Base-by-base conservation (phyloP, 1,140 invertebrate genomes). In the Fopius arisanus region DNA sequence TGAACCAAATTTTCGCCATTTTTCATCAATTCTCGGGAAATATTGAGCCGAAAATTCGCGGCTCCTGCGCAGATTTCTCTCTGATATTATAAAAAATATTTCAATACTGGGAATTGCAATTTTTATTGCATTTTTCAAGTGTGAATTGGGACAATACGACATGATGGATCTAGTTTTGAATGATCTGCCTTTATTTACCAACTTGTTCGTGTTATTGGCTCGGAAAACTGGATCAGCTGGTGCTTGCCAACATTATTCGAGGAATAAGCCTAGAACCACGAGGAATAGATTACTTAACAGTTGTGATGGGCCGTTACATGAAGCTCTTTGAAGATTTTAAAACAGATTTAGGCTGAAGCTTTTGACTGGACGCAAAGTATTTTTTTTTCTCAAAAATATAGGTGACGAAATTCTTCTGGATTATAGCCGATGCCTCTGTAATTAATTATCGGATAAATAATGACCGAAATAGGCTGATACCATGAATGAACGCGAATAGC, bases 161-260 rank as follows among this genome's bases (percentile, higher is more conserved):
- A 9, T 59, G 54, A 28, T 21, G 23, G 4, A 26, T 26, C 4
- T 19, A 59, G 23, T 59, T 26, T 40, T 28, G n/a, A 71, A 62
- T 12, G 40, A 41, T 62, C 37, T n/a, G 21, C 21, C 48, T 59
- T 71, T 63, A 71, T 63, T 71, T 63, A 63, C 63, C 69, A 71
- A 71, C 9, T 71, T 54, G 31, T 71, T 40, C 37, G 19, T 71
- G 54, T 71, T 71, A 71, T 71, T 71, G 69, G 69, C 69, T 62
- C 69, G n/a, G 54, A n/a, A 33, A 71, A 71, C 54, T 31, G 23
- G 54, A 71, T 71, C 69, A 63, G 19, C 16, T 26, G 26, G 54
- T 62, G 69, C 33, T 54, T 71, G 69, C 69, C 69, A 71, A 63
- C 69, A 71, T 63, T 71, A 71, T 71, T 71, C 51, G 59, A 62